Evolutionary conservation across 30 jellyfish, hydroid and myxozoan genomes (phyloP).

Genomic region (Aurelia sp.): DNA sequence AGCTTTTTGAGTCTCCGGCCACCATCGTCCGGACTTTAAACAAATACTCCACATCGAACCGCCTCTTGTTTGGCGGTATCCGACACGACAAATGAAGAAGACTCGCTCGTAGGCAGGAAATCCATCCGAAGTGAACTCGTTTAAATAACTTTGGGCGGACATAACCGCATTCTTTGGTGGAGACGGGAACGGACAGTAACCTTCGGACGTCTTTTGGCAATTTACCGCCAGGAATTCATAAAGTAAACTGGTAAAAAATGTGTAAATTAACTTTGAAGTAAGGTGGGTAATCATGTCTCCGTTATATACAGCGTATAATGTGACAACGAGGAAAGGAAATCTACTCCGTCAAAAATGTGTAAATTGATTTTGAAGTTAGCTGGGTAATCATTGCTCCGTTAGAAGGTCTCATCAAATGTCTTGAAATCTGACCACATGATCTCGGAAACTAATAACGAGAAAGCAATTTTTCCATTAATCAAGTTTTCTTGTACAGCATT

Average conservation of each 20-base stretch:
- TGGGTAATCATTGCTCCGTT: too few species aligned
- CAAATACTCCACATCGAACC: constrained; percentile 69
- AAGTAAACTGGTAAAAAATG: not conserved
- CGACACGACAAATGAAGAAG: constrained; percentile 52
- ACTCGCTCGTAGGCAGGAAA: constrained; percentile 71
- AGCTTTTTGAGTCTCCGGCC: constrained; percentile 61
- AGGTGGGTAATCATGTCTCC: too few species aligned
- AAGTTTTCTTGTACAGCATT: too few species aligned
- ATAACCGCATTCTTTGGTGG: constrained; percentile 65
- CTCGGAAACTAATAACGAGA: too few species aligned
- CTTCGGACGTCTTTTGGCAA: constrained; percentile 12
- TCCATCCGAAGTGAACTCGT: constrained; percentile 42
- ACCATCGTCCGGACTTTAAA: constrained; percentile 61
- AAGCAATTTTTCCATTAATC: too few species aligned
- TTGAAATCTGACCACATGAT: too few species aligned
- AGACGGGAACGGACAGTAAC: constrained; percentile 59
- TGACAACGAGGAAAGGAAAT: too few species aligned
- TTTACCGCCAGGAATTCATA: constrained; percentile 4
- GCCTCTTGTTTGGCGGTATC: constrained; percentile 58
- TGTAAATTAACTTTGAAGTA: too few species aligned
- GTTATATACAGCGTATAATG: too few species aligned
- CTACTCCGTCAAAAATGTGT: too few species aligned
- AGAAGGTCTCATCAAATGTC: too few species aligned
- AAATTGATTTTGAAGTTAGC: too few species aligned
- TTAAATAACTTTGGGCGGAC: constrained; percentile 52